These are phyloP conservation scores for Ricordea florida DNA, from an alignment of 92 coral and sea anemone genomes.

Conservation along the genomic window DNA sequence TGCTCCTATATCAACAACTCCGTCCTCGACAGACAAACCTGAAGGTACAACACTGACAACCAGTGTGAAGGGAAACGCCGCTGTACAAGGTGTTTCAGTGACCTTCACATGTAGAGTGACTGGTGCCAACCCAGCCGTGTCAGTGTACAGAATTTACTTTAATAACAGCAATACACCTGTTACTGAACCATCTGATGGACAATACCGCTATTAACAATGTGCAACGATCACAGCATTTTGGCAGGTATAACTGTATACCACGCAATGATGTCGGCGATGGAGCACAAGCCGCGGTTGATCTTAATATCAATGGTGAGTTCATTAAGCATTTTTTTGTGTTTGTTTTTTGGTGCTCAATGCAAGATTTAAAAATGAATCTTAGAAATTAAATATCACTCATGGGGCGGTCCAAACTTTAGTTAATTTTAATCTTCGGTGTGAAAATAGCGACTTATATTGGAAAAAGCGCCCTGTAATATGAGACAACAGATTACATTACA, in stretches of 20 bases:
- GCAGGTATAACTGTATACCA: neutral
- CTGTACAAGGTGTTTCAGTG: neutral
- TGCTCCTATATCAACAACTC: too few species aligned
- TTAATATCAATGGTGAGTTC: conserved; percentile 9
- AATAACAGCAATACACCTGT: neutral
- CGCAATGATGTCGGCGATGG: neutral
- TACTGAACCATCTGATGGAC: neutral
- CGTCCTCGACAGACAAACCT: neutral
- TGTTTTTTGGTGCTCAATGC: neutral
- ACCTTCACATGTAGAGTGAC: conserved; percentile 4
- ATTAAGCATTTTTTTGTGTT: neutral
- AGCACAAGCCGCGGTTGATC: neutral
- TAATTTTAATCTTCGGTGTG: too few species aligned
- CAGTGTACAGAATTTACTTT: neutral
- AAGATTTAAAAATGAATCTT: neutral
- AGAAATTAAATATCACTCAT: neutral
- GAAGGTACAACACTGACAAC: neutral
- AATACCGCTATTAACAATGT: neutral
- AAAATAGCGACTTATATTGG: too few species aligned
- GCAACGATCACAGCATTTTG: neutral
- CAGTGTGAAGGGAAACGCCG: neutral
- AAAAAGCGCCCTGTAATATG: too few species aligned
- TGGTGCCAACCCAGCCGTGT: conserved; percentile 16
- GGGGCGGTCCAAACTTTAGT: too few species aligned
- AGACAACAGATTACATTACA: too few species aligned